Evolutionary conservation across 1,140 invertebrate genomes (phyloP), one percentile per base, ranked within the genome.

Genomic region (Bombus polaris): DNA sequence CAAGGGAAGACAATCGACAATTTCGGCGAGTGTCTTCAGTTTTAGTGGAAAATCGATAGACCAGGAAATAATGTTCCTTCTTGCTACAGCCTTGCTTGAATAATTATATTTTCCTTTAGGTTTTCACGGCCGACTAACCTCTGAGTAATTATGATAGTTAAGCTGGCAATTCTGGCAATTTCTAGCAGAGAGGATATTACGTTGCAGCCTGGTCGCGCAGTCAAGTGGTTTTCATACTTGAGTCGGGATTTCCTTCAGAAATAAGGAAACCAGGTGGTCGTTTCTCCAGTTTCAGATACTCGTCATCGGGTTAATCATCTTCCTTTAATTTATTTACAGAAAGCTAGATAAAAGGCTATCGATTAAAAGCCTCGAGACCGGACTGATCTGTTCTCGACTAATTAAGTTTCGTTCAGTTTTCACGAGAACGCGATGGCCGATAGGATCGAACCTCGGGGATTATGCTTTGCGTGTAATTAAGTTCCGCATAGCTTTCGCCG

Each of bases 401-500:
- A 81, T 73, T 81, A 73, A 81, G 70, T 81, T 72, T 62, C 53
- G 37, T 13, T 25, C 25, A 62, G 53, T 81, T 81, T 81, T 73
- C 75, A 57, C 80, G n/a, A 44, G 32, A 32, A 4, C n/a, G 12
- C 12, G 66, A 37, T 25, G 57, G 15, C n/a, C 53, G 74, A 76
- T 39, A 39, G 35, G 5, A 76, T 62, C 25, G 37, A 77, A 42
- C 65, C n/a, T 12, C 9, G 13, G 28, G 62, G 65, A 53, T 53
- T 39, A 28, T 80, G 44, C 78, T 28, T 6, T 4, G 10, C 78
- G 15, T 9, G 25, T 70, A 80, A 80, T 80, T 80, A 47, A 70
- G 65, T 70, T 35, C 8, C 42, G 32, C 25, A 3, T 22, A 53
- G 44, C 53, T 80, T 80, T 70, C 78, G 44, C 1, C 65, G 13